Evolutionary conservation across 2,888 invertebrate species (phyloP), one percentile per base, ranked within the genome.

Genomic region (Nysson spinosus): DNA sequence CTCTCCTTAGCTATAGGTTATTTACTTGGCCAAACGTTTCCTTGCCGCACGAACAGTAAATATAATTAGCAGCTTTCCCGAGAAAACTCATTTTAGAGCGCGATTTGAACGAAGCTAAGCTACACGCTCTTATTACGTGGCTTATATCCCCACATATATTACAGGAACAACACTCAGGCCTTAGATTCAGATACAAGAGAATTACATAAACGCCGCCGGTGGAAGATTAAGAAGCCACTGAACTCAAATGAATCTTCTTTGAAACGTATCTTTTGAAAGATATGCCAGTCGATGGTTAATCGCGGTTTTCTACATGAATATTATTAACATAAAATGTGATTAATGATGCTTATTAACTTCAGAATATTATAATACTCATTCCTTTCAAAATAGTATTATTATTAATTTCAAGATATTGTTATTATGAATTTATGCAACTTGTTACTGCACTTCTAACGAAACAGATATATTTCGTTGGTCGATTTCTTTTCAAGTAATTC

Each of bases 51-150:
- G 35, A 50, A 66, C 63, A 19, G 66, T 65, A 69, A 74, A 69
- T 71, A 77, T 75, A 77, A 77, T 73, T 71, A 76, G 66, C 67
- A 63, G 55, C 62, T 67, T 72, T 51, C 55, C 57, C 63, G 64
- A 65, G 69, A 69, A n/a, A 70, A 72, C 72, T 72, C 62, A 61
- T 76, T 75, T 68, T 61, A 34, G 44, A 47, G 46, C 49, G 37
- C 50, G 60, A 75, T 60, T 37, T 22, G 57, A 52, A 57, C 57
- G 46, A 51, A 49, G 46, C 46, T 56, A 52, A 47, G 28, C 49
- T 20, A 40, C 30, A 17, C 20, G 44, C 30, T 60, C 67, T 74
- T 75, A 60, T 68, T 68, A 62, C 56, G 30, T 26, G 28, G 58
- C 16, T 68, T 47, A 42, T 34, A 20, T n/a, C 44, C 17, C 7